phyloP scores from a whole-genome alignment of 2,797 vertebrate genomes.

The Pangasius larnaudii region DNA sequence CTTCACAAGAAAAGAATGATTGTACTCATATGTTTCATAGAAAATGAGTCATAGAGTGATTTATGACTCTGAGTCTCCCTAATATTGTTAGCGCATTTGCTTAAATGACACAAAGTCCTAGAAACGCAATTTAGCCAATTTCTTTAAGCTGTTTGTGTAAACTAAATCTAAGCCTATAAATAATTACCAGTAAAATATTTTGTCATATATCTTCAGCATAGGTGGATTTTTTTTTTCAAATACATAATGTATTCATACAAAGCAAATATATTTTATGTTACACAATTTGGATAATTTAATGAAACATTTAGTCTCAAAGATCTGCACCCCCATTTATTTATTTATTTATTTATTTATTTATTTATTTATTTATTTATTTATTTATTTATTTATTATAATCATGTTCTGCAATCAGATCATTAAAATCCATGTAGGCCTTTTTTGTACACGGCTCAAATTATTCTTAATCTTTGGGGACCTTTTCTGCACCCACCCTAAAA shows the following conservation, averaged over 20 bases:
- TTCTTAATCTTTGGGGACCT: slow-evolving; percentile 53
- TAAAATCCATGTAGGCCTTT: slow-evolving; percentile 43
- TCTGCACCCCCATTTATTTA: background rate
- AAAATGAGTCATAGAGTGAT: background rate
- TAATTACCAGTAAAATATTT: background rate
- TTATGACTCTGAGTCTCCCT: background rate
- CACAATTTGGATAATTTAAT: background rate
- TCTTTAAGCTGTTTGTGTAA: background rate
- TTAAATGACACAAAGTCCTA: background rate
- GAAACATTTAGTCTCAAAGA: background rate
- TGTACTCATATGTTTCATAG: background rate
- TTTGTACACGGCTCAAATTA: slow-evolving; percentile 45
- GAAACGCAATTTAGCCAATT: too few relatives aligned
- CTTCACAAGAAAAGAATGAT: background rate
- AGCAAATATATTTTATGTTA: background rate
- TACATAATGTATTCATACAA: background rate
- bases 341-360: background rate
- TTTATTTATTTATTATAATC: slow-evolving; percentile 20
- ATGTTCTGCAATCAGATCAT: slow-evolving; percentile 39
- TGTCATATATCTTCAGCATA: background rate
- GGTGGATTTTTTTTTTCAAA: background rate
- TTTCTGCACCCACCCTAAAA: slow-evolving; percentile 50
- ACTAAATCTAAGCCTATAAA: background rate
- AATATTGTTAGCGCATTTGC: background rate
- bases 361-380: background rate